Evolutionary conservation across 2,888 invertebrate genomes (phyloP).

Genomic region (Epinotia ramella): DNA sequence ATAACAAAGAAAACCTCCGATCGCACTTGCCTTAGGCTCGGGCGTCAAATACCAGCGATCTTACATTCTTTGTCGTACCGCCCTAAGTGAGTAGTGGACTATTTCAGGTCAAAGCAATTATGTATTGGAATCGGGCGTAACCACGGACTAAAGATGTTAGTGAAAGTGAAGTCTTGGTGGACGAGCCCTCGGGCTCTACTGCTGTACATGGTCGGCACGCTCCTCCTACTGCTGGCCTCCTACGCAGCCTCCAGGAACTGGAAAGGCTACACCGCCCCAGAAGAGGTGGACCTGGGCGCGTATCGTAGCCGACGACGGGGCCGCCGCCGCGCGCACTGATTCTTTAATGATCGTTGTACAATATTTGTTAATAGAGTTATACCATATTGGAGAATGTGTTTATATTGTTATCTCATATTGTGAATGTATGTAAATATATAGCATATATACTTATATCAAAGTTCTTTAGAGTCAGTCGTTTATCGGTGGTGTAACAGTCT

Average conservation of each 20-base stretch:
- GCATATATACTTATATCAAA: too few relatives aligned
- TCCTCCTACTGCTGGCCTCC: slow-evolving; percentile 57
- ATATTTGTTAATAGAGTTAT: not conserved
- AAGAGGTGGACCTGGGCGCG: slow-evolving; percentile 70
- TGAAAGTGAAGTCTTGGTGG: not conserved
- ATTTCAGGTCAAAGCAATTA: slow-evolving; percentile 12
- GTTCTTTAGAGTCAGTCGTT: too few relatives aligned
- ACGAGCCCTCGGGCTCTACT: slow-evolving; percentile 50
- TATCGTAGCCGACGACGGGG: not conserved
- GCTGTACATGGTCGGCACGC: slow-evolving; percentile 58
- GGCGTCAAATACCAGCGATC: too few relatives aligned
- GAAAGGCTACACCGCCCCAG: slow-evolving; percentile 66
- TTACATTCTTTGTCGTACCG: too few relatives aligned
- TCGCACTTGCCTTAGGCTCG: too few relatives aligned
- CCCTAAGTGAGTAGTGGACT: too few relatives aligned
- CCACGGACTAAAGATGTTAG: not conserved
- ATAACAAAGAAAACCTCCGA: too few relatives aligned
- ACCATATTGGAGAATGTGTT: not conserved
- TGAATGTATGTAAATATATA: too few relatives aligned
- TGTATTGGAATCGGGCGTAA: not conserved
- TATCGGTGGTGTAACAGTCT: too few relatives aligned
- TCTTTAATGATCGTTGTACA: not conserved
- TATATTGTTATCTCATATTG: not conserved
- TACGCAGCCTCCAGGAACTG: slow-evolving; percentile 64
- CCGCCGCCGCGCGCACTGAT: slow-evolving; percentile 48